Evolutionary conservation across 2,888 invertebrate genomes (phyloP).

Genomic region (Calameuta idolon): DNA sequence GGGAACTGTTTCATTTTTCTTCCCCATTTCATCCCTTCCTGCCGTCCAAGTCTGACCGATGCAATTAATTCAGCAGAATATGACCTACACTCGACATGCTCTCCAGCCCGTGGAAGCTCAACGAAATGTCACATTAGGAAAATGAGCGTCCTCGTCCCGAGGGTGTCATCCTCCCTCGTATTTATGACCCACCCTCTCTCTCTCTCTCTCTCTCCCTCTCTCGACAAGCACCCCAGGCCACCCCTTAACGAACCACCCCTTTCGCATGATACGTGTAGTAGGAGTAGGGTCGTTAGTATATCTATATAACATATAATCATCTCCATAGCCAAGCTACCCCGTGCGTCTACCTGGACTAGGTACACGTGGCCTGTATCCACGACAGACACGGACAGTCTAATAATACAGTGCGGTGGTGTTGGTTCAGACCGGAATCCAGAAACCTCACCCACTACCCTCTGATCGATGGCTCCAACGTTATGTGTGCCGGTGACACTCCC

Average conservation of each 20-base stretch:
- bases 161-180: constrained; percentile 27
- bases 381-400: background rate
- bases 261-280: background rate
- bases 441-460: constrained; percentile 1
- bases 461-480: constrained; percentile 12
- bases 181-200: constrained; percentile 10
- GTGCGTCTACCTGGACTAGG: background rate
- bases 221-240: background rate
- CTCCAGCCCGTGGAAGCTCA: constrained; percentile 9
- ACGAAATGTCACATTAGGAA: constrained; percentile 24
- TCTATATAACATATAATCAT: background rate
- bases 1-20: background rate
- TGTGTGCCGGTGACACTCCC: constrained; percentile 25
- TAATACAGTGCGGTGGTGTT: background rate
- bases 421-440: background rate
- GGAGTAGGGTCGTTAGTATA: background rate
- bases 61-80: background rate
- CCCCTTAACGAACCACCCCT: constrained; percentile 1
- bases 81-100: constrained; percentile 3
- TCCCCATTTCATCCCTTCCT: background rate
- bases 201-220: background rate
- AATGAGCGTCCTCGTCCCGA: constrained; percentile 16
- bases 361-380: background rate
- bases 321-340: background rate
- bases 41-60: background rate